Evolutionary conservation across 2,797 vertebrate genomes (phyloP).

Genomic region (Prunella strophiata): DNA sequence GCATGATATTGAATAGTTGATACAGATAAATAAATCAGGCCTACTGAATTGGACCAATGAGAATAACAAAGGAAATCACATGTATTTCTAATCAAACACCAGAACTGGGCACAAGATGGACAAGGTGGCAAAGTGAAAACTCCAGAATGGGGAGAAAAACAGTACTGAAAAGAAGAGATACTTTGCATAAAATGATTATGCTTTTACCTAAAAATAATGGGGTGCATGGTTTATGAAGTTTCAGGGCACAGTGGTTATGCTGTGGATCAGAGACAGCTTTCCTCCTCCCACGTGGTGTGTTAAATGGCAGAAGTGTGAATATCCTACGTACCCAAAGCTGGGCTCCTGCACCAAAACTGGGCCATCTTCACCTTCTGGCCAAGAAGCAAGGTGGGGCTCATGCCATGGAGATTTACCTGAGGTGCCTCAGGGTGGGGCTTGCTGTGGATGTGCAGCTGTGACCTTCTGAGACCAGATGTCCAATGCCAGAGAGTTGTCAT

Average conservation of each 20-base stretch:
- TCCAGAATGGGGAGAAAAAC: neutral
- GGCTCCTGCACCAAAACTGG: neutral
- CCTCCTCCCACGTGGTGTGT: neutral
- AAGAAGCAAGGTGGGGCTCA: fast-evolving
- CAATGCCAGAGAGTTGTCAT: fast-evolving
- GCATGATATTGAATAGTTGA: neutral
- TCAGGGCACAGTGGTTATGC: fast-evolving
- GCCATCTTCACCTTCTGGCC: neutral
- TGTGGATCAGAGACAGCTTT: neutral
- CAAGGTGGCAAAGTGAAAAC: neutral
- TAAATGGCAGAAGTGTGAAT: neutral
- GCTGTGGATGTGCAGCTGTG: neutral
- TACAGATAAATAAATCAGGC: neutral
- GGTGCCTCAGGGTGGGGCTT: neutral
- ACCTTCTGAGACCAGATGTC: neutral
- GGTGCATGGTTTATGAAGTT: neutral
- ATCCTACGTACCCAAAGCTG: neutral
- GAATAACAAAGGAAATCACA: neutral
- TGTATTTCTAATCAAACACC: neutral
- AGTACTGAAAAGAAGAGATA: neutral
- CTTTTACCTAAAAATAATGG: neutral
- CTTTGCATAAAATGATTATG: neutral
- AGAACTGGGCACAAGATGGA: neutral
- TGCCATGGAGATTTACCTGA: neutral
- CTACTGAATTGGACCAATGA: neutral